A percentile compares a stretch with the other conserved stretches of the same genome.
phyloP scores from a whole-genome alignment of 2,797 vertebrate genomes.

The Setipinna tenuifilis region DNA sequence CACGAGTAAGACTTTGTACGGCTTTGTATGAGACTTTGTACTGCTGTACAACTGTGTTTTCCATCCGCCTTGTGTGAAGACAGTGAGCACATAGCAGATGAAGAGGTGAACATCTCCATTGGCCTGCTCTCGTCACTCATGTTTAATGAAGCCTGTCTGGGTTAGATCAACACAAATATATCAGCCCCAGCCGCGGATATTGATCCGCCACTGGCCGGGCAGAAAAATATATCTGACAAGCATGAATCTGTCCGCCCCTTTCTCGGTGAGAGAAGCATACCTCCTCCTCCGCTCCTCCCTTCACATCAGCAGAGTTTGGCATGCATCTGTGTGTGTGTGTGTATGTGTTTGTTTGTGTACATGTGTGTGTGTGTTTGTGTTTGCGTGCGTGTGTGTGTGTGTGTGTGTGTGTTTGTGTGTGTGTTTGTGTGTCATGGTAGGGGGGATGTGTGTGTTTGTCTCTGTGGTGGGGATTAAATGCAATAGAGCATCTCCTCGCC shows the following conservation, averaged over 20 bases:
- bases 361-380: not conserved
- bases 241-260: constrained; percentile 49
- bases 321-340: constrained; percentile 1
- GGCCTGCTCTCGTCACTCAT: constrained; percentile 44
- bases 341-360: not conserved
- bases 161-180: constrained; percentile 59
- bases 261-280: constrained; percentile 29
- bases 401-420: constrained; percentile 10
- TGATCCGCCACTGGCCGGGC: constrained; percentile 57
- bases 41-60: not conserved
- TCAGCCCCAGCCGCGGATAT: constrained; percentile 52
- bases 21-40: not conserved
- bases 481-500: not conserved
- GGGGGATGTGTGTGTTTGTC: not conserved
- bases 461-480: not conserved
- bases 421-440: constrained; percentile 12
- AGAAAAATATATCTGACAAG: constrained; percentile 66
- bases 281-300: constrained; percentile 31
- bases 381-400: not conserved
- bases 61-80: not conserved
- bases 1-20: not conserved
- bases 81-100: not conserved
- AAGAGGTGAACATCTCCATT: not conserved
- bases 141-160: constrained; percentile 53
- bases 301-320: not conserved